Percentiles rank a stretch among this genome's conserved stretches.
Evolutionary conservation across 2,113 vertebrate species (phyloP).

Genomic region (Narcine bancroftii): DNA sequence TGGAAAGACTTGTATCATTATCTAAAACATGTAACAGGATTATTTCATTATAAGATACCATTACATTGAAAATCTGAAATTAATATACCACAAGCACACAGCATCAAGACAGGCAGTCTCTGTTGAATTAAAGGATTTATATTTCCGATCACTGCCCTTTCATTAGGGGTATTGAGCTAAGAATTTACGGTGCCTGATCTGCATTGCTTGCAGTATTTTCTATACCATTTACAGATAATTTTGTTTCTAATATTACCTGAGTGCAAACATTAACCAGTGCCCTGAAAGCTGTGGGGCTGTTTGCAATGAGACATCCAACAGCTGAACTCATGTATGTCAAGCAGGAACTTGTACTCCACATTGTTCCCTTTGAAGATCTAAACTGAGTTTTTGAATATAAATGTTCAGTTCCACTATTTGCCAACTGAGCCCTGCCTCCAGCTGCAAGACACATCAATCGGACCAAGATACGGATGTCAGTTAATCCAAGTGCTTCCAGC

Average conservation of each 20-base stretch:
- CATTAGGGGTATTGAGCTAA: neutral
- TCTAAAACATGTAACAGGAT: neutral
- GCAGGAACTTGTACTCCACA: constrained; percentile 51
- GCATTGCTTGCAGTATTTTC: neutral
- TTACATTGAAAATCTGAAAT: too few relatives aligned
- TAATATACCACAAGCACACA: too few relatives aligned
- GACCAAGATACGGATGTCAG: constrained; percentile 64
- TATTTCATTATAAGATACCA: neutral
- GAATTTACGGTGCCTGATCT: neutral
- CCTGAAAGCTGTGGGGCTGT: constrained; percentile 56
- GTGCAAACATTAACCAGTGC: constrained; percentile 68
- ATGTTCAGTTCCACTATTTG: constrained; percentile 45
- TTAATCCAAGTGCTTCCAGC: constrained; percentile 64
- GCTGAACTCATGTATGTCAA: constrained; percentile 63
- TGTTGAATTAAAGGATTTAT: neutral
- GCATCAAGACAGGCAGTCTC: neutral
- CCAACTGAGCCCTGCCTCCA: constrained; percentile 55
- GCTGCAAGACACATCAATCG: constrained; percentile 64
- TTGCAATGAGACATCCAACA: constrained; percentile 61
- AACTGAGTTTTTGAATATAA: constrained; percentile 7
- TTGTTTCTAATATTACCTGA: constrained; percentile 49
- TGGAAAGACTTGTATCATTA: neutral
- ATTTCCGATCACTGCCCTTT: neutral
- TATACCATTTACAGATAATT: neutral
- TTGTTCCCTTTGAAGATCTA: constrained; percentile 42